Evolutionary conservation across 1,140 invertebrate species (phyloP).

Genomic region (Pseudomyrmex sp.): DNA sequence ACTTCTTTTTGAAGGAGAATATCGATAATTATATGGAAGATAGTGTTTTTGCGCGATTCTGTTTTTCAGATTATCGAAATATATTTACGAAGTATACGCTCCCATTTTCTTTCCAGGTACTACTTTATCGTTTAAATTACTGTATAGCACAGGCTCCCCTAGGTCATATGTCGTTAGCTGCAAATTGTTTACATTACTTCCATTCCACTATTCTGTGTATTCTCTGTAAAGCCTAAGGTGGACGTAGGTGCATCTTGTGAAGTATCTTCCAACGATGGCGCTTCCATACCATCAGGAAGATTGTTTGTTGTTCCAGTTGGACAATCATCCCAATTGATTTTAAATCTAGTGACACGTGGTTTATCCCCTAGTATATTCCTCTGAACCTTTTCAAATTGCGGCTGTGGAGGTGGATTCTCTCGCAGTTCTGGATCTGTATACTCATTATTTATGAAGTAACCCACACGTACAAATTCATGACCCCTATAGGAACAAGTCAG

Average conservation of each 20-base stretch:
- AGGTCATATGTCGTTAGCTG: conserved; percentile 29
- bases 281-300: conserved; percentile 78
- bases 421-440: conserved; percentile 96
- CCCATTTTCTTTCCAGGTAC: conserved; percentile 65
- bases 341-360: conserved; percentile 97
- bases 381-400: conserved; percentile 97
- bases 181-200: conserved; percentile 81
- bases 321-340: conserved; percentile 98
- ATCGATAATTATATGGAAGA: conserved; percentile 43
- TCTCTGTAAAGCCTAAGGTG: conserved; percentile 82
- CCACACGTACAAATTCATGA: conserved; percentile 98
- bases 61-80: conserved; percentile 64
- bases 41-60: conserved; percentile 14
- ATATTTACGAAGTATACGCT: conserved; percentile 48
- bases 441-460: conserved; percentile 99
- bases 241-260: conserved; percentile 80
- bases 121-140: conserved; percentile 66
- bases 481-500: conserved; percentile 96
- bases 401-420: conserved; percentile 97
- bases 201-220: conserved; percentile 83
- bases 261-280: conserved; percentile 79
- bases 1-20: conserved; percentile 25
- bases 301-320: conserved; percentile 79
- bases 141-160: conserved; percentile 24
- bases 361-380: conserved; percentile 97